These are phyloP conservation scores for Charaxes varanes DNA, from an alignment of 1,140 invertebrate genomes.

Conservation along the genomic window DNA sequence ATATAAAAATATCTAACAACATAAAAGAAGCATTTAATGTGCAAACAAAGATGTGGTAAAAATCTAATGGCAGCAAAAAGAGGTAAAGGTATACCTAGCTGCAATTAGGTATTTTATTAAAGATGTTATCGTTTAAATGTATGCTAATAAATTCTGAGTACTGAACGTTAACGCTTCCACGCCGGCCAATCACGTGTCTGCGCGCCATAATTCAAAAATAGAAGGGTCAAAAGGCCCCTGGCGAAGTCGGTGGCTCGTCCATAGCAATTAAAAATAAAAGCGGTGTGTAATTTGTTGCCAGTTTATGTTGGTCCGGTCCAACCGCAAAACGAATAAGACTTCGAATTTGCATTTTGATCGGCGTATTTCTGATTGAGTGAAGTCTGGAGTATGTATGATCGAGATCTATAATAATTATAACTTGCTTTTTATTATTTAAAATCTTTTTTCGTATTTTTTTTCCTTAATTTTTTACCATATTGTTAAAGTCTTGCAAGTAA, in stretches of 20 bases:
- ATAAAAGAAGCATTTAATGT: too few species aligned
- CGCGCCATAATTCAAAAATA: conserved; percentile 67
- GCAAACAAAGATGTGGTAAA: too few species aligned
- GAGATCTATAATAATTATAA: conserved; percentile 3
- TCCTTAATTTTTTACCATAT: too few species aligned
- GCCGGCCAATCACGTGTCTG: conserved; percentile 62
- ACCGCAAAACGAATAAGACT: conserved; percentile 47
- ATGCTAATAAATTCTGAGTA: conserved; percentile 45
- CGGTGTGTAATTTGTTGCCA: conserved; percentile 64
- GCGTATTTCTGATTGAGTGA: conserved; percentile 60
- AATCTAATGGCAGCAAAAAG: too few species aligned
- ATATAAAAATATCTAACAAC: too few species aligned
- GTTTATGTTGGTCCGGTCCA: conserved; percentile 44
- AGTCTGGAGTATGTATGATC: conserved; percentile 19
- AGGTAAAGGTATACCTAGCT: conserved; percentile 7
- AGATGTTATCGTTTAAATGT: conserved; percentile 48
- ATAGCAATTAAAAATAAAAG: conserved; percentile 70
- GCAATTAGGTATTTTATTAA: conserved; percentile 42
- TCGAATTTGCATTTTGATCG: conserved; percentile 59
- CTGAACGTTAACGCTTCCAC: conserved; percentile 44
- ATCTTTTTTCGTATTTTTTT: background rate
- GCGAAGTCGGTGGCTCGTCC: conserved; percentile 61
- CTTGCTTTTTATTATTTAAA: background rate
- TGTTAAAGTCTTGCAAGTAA: too few species aligned
- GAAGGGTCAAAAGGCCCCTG: conserved; percentile 51